Conservation (phyloP, 2,888 invertebrate genomes). For the Chloroclysta siterata region DNA sequence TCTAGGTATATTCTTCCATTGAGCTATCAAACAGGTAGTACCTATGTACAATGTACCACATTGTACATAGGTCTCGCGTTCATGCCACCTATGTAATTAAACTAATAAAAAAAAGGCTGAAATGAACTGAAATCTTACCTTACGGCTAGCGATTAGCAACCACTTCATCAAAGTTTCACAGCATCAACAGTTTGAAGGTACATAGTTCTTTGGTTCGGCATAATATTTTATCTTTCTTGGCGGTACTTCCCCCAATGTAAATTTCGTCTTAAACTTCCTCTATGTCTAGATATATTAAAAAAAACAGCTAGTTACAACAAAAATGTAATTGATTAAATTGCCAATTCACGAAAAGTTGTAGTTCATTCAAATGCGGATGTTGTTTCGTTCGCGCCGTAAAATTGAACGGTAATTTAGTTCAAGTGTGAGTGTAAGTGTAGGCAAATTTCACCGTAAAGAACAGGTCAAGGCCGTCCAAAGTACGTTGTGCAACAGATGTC, state of each 20-base stretch:
- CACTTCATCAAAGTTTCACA: no score
- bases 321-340: background rate
- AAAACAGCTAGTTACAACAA: background rate
- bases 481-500: constrained; percentile 69
- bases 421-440: constrained; percentile 68
- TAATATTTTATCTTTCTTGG: no score
- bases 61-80: no score
- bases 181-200: background rate
- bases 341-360: background rate
- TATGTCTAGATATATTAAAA: no score
- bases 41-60: background rate
- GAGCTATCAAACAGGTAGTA: background rate
- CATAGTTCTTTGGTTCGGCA: background rate
- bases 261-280: background rate
- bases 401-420: constrained; percentile 51
- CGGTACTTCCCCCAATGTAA: no score
- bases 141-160: no score
- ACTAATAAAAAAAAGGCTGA: no score
- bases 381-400: constrained; percentile 19
- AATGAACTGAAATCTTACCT: no score
- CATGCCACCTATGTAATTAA: no score
- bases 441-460: constrained; percentile 72
- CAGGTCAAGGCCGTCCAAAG: constrained; percentile 76
- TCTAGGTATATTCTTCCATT: background rate
- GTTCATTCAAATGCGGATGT: constrained; percentile 9